These are phyloP conservation scores for Lysiphlebus fabarum DNA, from an alignment of 1,140 invertebrate genomes.

Conservation along the genomic window DNA sequence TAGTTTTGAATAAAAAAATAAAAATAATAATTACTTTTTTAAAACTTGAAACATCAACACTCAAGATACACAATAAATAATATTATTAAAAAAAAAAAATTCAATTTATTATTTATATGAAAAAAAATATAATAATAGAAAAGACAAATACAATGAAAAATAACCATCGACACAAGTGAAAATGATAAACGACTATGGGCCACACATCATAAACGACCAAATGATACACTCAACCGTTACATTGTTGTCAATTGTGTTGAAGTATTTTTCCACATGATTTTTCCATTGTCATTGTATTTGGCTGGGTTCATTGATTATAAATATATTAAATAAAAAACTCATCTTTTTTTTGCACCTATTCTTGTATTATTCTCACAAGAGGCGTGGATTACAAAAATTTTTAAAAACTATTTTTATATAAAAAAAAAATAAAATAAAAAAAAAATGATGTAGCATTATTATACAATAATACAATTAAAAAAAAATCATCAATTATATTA, in stretches of 20 bases:
- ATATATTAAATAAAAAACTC: not conserved
- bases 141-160: conserved; percentile 11
- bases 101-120: not conserved
- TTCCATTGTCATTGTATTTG: conserved; percentile 16
- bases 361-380: conserved; percentile 15
- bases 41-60: not conserved
- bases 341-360: conserved; percentile 25
- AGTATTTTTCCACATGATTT: conserved; percentile 16
- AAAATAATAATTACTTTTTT: not conserved
- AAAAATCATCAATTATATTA: too few relatives aligned
- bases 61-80: conserved; percentile 1
- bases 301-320: not conserved
- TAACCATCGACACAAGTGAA: conserved; percentile 13
- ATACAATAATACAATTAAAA: too few relatives aligned
- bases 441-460: too few relatives aligned
- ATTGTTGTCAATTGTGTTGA: conserved; percentile 37
- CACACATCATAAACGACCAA: conserved; percentile 44
- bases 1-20: too few relatives aligned
- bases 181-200: conserved; percentile 49
- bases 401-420: too few relatives aligned
- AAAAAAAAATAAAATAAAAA: too few relatives aligned
- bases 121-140: conserved; percentile 6
- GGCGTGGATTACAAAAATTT: conserved; percentile 16
- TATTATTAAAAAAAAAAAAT: conserved; percentile 3
- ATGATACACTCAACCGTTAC: conserved; percentile 46